A percentile compares a stretch with the other conserved stretches of the same genome.
Evolutionary conservation across 1,140 invertebrate species (phyloP).

Genomic region (Chrysopa pallens): DNA sequence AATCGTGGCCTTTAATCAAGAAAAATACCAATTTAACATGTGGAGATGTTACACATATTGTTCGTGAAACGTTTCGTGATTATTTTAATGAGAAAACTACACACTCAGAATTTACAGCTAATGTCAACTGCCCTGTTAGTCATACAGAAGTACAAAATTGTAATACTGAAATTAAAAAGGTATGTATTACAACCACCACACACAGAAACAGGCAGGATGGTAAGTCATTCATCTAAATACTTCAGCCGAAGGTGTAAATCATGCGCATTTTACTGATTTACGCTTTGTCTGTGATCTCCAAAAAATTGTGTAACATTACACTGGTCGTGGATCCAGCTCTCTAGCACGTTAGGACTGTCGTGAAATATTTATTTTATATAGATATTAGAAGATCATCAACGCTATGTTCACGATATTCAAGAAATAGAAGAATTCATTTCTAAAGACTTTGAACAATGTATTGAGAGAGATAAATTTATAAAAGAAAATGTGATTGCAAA

Average conservation of each 20-base stretch:
- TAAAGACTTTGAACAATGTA: too few relatives aligned
- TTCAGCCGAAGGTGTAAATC: too few relatives aligned
- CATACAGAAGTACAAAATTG: conserved; percentile 1
- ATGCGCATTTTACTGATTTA: too few relatives aligned
- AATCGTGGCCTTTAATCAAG: conserved; percentile 5
- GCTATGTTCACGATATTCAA: neutral
- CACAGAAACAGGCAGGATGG: too few relatives aligned
- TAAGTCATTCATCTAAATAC: too few relatives aligned
- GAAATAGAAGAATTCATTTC: conserved; percentile 4
- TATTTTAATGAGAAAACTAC: neutral
- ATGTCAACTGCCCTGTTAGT: neutral
- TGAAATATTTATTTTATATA: neutral
- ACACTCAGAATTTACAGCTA: conserved; percentile 2
- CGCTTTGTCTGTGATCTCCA: too few relatives aligned
- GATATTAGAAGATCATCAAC: neutral
- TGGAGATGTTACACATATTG: conserved; percentile 4
- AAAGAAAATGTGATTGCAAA: neutral
- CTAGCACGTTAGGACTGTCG: too few relatives aligned
- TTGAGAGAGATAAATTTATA: too few relatives aligned
- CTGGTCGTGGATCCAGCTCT: too few relatives aligned
- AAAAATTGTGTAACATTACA: too few relatives aligned
- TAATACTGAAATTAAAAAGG: conserved; percentile 1
- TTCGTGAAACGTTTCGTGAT: conserved; percentile 7
- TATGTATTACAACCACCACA: too few relatives aligned
- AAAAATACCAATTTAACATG: neutral